These are phyloP conservation scores for Phasia obesa DNA, from an alignment of 2,888 invertebrate genomes.

Conservation along the genomic window DNA sequence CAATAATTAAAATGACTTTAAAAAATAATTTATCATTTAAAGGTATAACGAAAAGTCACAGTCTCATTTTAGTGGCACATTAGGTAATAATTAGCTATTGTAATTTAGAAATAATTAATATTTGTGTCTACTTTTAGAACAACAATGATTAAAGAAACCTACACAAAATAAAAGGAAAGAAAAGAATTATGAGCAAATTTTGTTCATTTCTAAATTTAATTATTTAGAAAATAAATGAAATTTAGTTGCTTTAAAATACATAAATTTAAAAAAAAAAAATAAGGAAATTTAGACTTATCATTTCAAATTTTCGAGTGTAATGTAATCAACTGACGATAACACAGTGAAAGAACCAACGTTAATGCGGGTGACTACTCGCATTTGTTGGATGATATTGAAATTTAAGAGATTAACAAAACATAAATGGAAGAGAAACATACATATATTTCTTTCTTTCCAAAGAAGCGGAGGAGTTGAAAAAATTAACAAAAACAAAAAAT, in stretches of 20 bases:
- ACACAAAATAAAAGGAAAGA: not conserved
- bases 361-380: conserved; percentile 32
- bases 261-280: not conserved
- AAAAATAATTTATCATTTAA: not conserved
- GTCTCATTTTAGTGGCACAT: not conserved
- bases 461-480: conserved; percentile 37
- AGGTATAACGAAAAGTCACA: not conserved
- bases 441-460: conserved; percentile 1
- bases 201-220: conserved; percentile 45
- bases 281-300: not conserved
- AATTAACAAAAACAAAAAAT: not conserved
- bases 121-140: conserved; percentile 14
- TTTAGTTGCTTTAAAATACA: conserved; percentile 9
- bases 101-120: not conserved
- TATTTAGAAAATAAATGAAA: conserved; percentile 19
- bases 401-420: conserved; percentile 32
- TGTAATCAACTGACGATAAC: conserved; percentile 13
- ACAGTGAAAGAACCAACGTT: conserved; percentile 12
- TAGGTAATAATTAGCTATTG: conserved; percentile 6
- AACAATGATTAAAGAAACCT: not conserved
- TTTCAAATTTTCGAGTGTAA: not conserved
- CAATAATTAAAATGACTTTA: not conserved
- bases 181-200: conserved; percentile 10
- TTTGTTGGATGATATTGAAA: not conserved
- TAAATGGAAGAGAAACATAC: not conserved